Percentiles rank a stretch among this genome's conserved stretches.
phyloP scores from a whole-genome alignment of 2,797 vertebrate genomes.

The Petrocephalus sullivani region DNA sequence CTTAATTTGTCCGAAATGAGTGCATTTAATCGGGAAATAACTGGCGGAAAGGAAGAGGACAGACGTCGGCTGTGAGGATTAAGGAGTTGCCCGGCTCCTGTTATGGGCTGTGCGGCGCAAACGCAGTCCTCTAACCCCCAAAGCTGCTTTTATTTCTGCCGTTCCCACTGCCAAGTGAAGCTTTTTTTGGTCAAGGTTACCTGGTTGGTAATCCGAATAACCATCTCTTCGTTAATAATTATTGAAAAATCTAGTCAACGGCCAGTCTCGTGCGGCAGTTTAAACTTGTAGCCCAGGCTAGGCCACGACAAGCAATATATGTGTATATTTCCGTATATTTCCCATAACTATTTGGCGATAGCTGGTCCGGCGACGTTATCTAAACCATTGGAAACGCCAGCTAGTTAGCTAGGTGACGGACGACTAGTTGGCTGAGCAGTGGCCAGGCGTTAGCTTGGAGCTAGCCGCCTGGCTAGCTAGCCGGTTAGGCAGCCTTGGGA shows the following conservation, averaged over 20 bases:
- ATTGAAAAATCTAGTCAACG: neutral
- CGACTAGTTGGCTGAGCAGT: neutral
- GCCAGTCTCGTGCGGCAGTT: neutral
- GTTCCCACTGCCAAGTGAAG: neutral
- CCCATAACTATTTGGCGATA: neutral
- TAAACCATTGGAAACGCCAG: neutral
- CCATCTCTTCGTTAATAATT: neutral
- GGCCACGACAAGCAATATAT: neutral
- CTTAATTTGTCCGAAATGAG: neutral
- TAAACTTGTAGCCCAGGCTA: constrained; percentile 11
- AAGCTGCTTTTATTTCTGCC: neutral
- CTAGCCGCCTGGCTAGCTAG: neutral
- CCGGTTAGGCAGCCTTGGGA: neutral
- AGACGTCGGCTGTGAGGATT: constrained; percentile 38
- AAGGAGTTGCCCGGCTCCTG: constrained; percentile 45
- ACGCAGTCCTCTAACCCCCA: neutral
- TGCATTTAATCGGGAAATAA: constrained; percentile 5
- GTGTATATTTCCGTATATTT: neutral
- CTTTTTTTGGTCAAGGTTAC: constrained; percentile 3
- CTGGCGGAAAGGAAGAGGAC: constrained; percentile 15
- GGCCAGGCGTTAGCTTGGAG: neutral
- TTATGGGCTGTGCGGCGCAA: constrained; percentile 16
- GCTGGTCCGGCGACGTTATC: neutral
- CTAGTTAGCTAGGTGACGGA: neutral
- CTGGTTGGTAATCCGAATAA: neutral